Evolutionary conservation across 2,113 vertebrate genomes (phyloP).

Genomic region (Scolopax mira): DNA sequence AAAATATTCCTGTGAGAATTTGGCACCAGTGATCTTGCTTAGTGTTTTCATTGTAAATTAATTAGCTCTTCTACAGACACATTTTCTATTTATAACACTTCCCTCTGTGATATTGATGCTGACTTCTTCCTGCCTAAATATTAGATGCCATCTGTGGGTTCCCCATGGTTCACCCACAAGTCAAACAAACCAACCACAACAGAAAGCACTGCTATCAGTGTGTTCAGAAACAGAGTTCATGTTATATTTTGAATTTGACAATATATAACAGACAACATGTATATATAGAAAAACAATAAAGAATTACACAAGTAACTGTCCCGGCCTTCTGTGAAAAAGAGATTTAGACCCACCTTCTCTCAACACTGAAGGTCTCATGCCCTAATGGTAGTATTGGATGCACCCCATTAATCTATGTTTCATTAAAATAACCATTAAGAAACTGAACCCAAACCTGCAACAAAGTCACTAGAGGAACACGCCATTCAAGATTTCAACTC

Average conservation of each 20-base stretch:
- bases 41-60: constrained; percentile 50
- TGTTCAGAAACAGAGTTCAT: neutral
- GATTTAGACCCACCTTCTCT: neutral
- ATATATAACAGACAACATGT: neutral
- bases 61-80: constrained; percentile 44
- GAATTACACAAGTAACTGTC: neutral
- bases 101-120: neutral
- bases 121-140: constrained; percentile 25
- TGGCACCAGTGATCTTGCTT: neutral
- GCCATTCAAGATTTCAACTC: neutral
- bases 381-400: neutral
- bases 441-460: neutral
- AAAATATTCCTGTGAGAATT: constrained; percentile 3
- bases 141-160: constrained; percentile 26
- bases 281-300: fast-evolving
- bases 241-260: neutral
- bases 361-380: neutral
- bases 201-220: neutral
- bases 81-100: constrained; percentile 60
- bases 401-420: neutral
- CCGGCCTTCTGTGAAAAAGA: neutral
- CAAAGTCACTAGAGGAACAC: neutral
- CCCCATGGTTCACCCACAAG: constrained; percentile 43
- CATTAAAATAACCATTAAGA: neutral
- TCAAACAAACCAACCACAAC: constrained; percentile 49